Conservation (phyloP, 2,113 vertebrate genomes). For the Embiotoca jacksoni region DNA sequence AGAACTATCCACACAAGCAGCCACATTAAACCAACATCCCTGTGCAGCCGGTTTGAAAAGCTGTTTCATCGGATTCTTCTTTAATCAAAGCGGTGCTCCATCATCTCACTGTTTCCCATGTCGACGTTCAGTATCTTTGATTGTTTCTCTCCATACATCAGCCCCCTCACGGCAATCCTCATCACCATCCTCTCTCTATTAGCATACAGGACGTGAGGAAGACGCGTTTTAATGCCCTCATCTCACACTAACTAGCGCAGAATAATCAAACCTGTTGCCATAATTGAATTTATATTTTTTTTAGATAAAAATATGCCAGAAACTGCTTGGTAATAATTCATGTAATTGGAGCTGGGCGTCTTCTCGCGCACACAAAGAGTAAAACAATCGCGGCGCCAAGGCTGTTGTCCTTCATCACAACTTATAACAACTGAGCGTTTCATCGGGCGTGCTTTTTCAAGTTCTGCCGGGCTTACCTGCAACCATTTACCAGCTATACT, state of each 20-base stretch:
- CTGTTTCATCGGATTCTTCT: conserved; percentile 10
- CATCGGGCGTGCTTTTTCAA: conserved; percentile 39
- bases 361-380: no score
- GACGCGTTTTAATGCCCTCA: conserved; percentile 13
- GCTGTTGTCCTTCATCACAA: not conserved
- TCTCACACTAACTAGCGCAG: conserved; percentile 10
- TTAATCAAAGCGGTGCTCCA: conserved; percentile 19
- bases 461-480: conserved; percentile 23
- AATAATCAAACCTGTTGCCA: conserved; percentile 29
- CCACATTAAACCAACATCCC: conserved; percentile 42
- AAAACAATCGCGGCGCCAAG: not conserved
- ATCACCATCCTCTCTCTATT: conserved; percentile 1
- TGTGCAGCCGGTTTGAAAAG: conserved; percentile 7
- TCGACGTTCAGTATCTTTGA: conserved; percentile 17
- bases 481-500: no score
- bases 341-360: not conserved
- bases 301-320: conserved; percentile 29
- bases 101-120: conserved; percentile 25
- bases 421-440: conserved; percentile 35
- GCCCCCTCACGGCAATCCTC: conserved; percentile 7
- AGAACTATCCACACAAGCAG: conserved; percentile 40
- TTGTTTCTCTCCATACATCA: conserved; percentile 40
- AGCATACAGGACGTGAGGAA: not conserved
- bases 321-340: conserved; percentile 34
- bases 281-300: conserved; percentile 37